Base-by-base conservation (phyloP, 2,888 invertebrate genomes). In the Ophion ellenae region DNA sequence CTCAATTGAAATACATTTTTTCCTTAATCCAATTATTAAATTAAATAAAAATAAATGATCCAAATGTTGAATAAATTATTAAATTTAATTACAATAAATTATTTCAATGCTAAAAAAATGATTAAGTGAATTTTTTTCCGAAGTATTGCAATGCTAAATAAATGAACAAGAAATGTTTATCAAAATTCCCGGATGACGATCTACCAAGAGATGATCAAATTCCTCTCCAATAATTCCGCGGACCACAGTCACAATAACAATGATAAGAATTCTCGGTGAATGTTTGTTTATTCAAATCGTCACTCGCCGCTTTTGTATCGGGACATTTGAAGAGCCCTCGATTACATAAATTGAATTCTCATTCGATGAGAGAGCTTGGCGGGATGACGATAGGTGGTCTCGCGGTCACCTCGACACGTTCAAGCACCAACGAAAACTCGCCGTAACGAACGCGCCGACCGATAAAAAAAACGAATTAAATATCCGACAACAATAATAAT, bases 401-500 rank as follows among this genome's bases (percentile, higher is more conserved):
- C 61, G 11, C 32, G 69, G 75, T 47, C 47, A 73, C 67, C 76
- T 47, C 57, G 84, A 74, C 74, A 74, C 67, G 28, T 84, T 53
- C 47, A 28, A 61, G 61, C 66, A 71, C 63, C 20, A 45, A 61
- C 24, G 9, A 61, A 20, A 61, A 61, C n/a, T 61, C 61, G 24
- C 10, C 61, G 20, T 61, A 61, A 61, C 61, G 53, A 64, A 17
- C 64, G 28, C 10, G 47, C 45, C 24, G 7, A 70, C 9, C 11
- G 45, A 11, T 9, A 20, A 45, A 70, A 20, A 47, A 69, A 69
- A 69, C 10, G 14, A 70, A 70, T 70, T 24, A 47, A 11, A 53
- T 75, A 76, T 64, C 20, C 2, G 57, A 76, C 45, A 76, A 89
- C 88, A 71, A 71, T 71, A 89, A 89, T 89, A 90, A 90, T 90